Evolutionary conservation across 2,888 invertebrate genomes (phyloP).

Genomic region (Cactoblastis cactorum): DNA sequence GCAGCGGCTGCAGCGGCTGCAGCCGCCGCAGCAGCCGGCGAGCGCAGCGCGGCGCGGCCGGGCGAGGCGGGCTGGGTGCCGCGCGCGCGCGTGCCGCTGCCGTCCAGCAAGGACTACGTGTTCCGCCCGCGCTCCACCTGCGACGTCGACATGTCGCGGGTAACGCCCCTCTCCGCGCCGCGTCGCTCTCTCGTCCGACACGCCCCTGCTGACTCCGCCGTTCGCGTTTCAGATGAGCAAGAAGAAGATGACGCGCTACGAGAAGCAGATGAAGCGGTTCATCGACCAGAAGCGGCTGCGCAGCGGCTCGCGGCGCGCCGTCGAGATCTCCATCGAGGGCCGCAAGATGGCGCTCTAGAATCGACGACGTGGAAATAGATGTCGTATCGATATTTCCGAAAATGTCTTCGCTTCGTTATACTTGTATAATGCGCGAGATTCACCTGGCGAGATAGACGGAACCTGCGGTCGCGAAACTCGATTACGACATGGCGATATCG

Average conservation of each 20-base stretch:
- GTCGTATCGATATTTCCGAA: too few relatives aligned
- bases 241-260: conserved; percentile 93
- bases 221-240: conserved; percentile 80
- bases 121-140: conserved; percentile 94
- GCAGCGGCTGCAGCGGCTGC: conserved; percentile 87
- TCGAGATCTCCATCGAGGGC: conserved; percentile 97
- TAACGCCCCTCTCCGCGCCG: neutral
- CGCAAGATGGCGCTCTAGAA: conserved; percentile 96
- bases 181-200: neutral
- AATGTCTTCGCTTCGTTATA: too few relatives aligned
- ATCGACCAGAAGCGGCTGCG: conserved; percentile 90
- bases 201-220: neutral
- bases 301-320: conserved; percentile 90
- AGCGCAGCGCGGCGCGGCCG: conserved; percentile 83
- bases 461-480: too few relatives aligned
- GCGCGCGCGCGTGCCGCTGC: conserved; percentile 95
- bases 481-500: too few relatives aligned
- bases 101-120: conserved; percentile 98
- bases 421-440: too few relatives aligned
- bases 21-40: conserved; percentile 86
- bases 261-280: conserved; percentile 94
- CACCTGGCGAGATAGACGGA: too few relatives aligned
- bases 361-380: too few relatives aligned
- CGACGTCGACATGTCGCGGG: conserved; percentile 86
- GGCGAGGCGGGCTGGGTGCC: conserved; percentile 98